A percentile compares a stretch with the other conserved stretches of the same genome.
phyloP scores from a whole-genome alignment of 2,888 invertebrate species.

The Metacarcinus magister region DNA sequence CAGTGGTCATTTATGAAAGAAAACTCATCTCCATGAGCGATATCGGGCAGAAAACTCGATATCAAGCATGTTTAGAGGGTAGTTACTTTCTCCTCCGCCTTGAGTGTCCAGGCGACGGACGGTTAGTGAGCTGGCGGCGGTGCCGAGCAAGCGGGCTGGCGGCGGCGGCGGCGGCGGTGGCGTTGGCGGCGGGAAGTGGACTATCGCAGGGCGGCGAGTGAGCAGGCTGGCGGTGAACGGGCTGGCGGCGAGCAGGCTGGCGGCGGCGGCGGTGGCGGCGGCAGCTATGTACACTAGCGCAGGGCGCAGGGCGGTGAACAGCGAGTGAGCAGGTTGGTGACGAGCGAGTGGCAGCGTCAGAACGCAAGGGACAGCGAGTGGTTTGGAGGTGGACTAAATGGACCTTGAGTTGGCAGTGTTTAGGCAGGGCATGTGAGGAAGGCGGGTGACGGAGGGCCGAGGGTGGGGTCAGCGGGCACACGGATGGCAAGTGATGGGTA shows the following conservation, averaged over 20 bases:
- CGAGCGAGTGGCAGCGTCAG: not conserved
- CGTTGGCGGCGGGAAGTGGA: not conserved
- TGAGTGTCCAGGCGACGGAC: not conserved
- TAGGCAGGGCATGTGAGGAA: not conserved
- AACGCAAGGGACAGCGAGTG: not conserved
- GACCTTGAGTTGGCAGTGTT: not conserved
- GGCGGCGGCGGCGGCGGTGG: not conserved
- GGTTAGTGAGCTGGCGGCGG: not conserved
- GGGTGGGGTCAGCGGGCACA: not conserved
- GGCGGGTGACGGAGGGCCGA: not conserved
- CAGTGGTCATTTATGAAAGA: not conserved
- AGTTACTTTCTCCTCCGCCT: slow-evolving; percentile 31
- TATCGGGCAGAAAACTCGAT: not conserved
- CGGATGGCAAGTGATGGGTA: not conserved
- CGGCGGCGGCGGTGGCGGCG: not conserved
- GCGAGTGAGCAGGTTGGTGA: not conserved
- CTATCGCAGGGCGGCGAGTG: not conserved
- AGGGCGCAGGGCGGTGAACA: not conserved
- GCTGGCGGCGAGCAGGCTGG: not conserved
- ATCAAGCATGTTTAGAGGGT: slow-evolving; percentile 3
- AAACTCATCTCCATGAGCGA: slow-evolving; percentile 49
- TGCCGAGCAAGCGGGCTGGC: not conserved
- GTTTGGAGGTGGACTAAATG: not conserved
- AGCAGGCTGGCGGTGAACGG: not conserved
- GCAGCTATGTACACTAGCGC: too few relatives aligned